Percentiles rank a stretch among this genome's conserved stretches.
These are phyloP conservation scores for Glareola pratincola DNA, from an alignment of 2,113 vertebrate genomes.

Conservation along the genomic window DNA sequence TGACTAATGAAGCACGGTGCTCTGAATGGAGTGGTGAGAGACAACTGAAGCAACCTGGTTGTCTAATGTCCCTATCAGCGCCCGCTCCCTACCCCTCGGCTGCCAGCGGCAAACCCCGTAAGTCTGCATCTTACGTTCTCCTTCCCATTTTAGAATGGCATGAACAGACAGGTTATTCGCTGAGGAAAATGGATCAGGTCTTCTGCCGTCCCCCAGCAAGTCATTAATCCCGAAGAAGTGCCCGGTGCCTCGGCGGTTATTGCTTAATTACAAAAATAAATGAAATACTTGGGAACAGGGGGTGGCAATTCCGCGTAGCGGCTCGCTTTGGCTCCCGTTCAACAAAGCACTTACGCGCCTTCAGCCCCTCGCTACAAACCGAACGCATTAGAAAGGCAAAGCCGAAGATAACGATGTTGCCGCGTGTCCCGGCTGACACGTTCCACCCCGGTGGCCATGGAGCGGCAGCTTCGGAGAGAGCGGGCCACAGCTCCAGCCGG, in stretches of 20 bases:
- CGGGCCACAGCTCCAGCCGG: not conserved
- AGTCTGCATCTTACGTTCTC: not conserved
- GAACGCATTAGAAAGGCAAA: not conserved
- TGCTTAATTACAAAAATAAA: constrained; percentile 48
- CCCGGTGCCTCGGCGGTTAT: not conserved
- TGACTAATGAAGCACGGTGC: not conserved
- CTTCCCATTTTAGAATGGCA: not conserved
- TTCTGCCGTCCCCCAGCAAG: constrained; percentile 3
- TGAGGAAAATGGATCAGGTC: not conserved
- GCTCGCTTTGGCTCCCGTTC: not conserved
- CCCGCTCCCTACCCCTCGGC: not conserved
- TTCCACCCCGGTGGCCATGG: rapidly evolving
- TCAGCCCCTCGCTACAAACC: not conserved
- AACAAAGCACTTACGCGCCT: constrained; percentile 16
- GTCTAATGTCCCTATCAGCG: not conserved
- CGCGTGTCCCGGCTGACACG: not conserved
- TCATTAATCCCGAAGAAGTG: constrained; percentile 1
- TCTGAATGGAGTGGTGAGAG: not conserved
- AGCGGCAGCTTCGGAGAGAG: not conserved
- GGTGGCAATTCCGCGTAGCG: not conserved
- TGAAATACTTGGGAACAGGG: constrained; percentile 16
- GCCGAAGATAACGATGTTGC: not conserved
- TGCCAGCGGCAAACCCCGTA: not conserved
- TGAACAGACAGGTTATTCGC: not conserved
- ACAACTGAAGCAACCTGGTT: not conserved